These are phyloP conservation scores for Pseudolaguvia tuberculata DNA, from an alignment of 2,113 vertebrate genomes.

Conservation along the genomic window DNA sequence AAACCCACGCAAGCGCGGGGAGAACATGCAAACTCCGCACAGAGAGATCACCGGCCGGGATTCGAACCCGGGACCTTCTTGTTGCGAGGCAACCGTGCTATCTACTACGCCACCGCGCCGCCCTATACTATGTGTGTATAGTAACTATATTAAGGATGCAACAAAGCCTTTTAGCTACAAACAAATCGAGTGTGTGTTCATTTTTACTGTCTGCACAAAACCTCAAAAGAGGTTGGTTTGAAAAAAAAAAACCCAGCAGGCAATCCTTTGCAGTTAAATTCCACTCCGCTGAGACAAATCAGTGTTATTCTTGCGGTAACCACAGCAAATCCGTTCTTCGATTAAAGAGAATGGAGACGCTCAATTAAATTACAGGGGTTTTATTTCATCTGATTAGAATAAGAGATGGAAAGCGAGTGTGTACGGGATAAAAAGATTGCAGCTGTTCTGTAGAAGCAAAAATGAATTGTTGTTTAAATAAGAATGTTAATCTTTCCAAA, in stretches of 20 bases:
- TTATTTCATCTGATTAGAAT: slow-evolving; percentile 3
- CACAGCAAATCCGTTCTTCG: slow-evolving; percentile 6
- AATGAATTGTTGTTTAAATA: neutral
- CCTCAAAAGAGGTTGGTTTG: neutral
- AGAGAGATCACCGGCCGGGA: too few species aligned
- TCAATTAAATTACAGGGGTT: neutral
- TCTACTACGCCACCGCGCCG: too few species aligned
- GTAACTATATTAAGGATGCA: neutral
- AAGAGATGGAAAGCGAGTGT: neutral
- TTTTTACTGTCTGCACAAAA: neutral
- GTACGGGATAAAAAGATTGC: neutral
- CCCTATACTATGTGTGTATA: too few species aligned
- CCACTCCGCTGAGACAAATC: slow-evolving; percentile 9
- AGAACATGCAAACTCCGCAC: too few species aligned
- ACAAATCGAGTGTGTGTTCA: neutral
- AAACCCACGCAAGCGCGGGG: too few species aligned
- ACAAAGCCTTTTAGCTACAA: neutral
- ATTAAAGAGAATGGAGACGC: neutral
- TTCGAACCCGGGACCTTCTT: too few species aligned
- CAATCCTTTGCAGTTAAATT: slow-evolving; percentile 5
- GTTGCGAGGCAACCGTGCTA: too few species aligned
- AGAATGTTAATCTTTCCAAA: neutral
- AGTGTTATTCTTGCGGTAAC: neutral
- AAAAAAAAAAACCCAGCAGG: neutral
- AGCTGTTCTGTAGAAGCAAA: neutral